phyloP scores from a whole-genome alignment of 1,140 invertebrate species.

The Spodoptera frugiperda region DNA sequence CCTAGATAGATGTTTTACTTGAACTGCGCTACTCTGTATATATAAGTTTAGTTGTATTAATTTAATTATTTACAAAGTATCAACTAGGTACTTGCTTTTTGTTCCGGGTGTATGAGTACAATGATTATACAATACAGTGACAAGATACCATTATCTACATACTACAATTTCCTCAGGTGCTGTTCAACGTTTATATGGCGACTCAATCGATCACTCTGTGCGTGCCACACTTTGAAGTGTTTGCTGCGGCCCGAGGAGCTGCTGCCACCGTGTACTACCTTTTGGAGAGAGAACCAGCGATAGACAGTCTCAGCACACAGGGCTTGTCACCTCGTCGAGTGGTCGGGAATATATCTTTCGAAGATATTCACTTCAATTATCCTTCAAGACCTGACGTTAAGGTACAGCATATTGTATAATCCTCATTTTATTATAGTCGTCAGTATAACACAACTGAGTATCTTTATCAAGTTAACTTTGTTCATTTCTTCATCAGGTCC shows the following conservation, averaged over 20 bases:
- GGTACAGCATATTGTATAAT: slow-evolving; percentile 68
- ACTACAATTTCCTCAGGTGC: not conserved
- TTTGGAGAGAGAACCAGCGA: slow-evolving; percentile 67
- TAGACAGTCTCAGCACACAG: slow-evolving; percentile 79
- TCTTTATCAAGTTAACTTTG: not conserved
- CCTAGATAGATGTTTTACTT: not conserved
- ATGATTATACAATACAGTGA: no score
- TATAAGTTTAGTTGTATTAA: no score
- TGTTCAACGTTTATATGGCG: slow-evolving; percentile 89
- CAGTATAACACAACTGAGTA: not conserved
- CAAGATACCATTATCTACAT: no score
- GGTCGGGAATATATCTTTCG: slow-evolving; percentile 90
- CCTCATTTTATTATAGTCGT: no score
- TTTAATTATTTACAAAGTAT: no score
- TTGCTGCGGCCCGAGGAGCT: slow-evolving; percentile 77
- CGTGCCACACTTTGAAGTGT: slow-evolving; percentile 91
- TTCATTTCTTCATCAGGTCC: slow-evolving; percentile 66
- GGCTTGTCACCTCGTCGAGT: slow-evolving; percentile 89
- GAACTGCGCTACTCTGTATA: not conserved
- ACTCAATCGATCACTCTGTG: slow-evolving; percentile 93
- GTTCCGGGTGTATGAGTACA: no score
- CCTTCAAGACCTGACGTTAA: slow-evolving; percentile 92
- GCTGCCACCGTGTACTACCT: slow-evolving; percentile 70
- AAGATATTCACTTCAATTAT: slow-evolving; percentile 92
- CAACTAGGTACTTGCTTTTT: no score